Base-by-base conservation (phyloP, 2,888 invertebrate genomes). In the Thymelicus lineola region DNA sequence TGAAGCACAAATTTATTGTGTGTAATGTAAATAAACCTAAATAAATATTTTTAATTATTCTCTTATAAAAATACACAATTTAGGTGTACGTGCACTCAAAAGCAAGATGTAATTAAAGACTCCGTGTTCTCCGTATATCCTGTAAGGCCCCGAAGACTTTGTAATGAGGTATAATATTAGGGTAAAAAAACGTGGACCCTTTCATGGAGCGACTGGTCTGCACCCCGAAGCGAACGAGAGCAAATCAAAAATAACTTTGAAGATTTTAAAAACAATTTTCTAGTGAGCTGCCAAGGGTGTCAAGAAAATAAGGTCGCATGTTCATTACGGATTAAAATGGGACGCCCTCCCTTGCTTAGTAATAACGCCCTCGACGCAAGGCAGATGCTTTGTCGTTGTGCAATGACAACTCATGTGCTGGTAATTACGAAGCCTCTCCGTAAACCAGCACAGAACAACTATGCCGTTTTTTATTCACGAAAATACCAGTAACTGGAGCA, bases 311-410 rank as follows among this genome's bases (percentile, higher is more conserved):
- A 69, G 69, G 69, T 63, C 63, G 58, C 50, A 35, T 48, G 69
- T 69, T 69, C 69, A 69, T 69, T 69, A 69, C 45, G 42, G 58
- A 64, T 69, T 64, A 69, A 69, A 63, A 64, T 17, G 63, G 50
- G 58, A 38, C 35, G 68, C 57, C 58, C 12, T 58, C 62, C 28
- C 46, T 57, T 62, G 57, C 57, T 38, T 59, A 42, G 58, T 48
- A 63, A 62, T 36, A 62, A 63, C 58, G 62, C 42, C 38, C 58
- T 14, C 28, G n/a, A 55, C 61, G 62, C 35, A 64, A 70, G 55
- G 50, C 58, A 50, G 60, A 38, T 58, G 42, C 64, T 58, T 70
- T 70, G 64, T 70, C 38, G 58, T 28, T 20, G 42, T 48, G 48
- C 58, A 63, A 64, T 70, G 63, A 64, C 59, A 64, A 59, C 63